Evolutionary conservation across 1,140 invertebrate species (phyloP), one percentile per base, ranked within the genome.

Genomic region (Drosophila grimshawi): DNA sequence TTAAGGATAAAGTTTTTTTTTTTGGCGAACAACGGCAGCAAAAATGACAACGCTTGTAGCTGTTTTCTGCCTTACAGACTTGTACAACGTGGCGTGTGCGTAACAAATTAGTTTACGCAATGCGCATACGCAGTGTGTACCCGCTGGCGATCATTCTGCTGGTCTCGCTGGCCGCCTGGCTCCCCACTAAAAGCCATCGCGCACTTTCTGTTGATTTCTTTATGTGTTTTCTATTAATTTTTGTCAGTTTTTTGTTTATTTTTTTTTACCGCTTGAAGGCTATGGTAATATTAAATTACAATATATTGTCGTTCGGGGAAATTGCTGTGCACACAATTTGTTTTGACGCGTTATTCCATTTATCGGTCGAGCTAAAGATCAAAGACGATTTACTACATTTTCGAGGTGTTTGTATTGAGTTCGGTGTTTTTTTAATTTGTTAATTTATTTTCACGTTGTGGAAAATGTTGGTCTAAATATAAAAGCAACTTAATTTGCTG

Each of bases 221-320:
- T 80, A 88, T 86, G 82, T 71, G 65, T 89, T 88, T 86, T 74
- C 82, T 89, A 80, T 86, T 86, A 89, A 83, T 88, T 86, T 88
- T 77, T 77, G 82, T 83, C 83, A 80, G 83, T 83, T 67, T 19
- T 19, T 19, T 19, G 19, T 19, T 19, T 19, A 19, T 19, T 19
- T 19, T 19, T 66, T 43, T 11, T 41, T 39, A 5, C 39, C 33
- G 19, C 52, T 33, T 41, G 48, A 59, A 37, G 64, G 51, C 67
- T 61, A 32, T 53, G 59, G 41, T 52, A 68, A 76, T 88, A 88
- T 88, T 88, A 53, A 68, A 83, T 88, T 88, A 80, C 83, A 79
- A 78, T 72, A 78, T 86, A 76, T 81, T 81, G 63, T 64, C 53
- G 68, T 53, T 55, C 63, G 74, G 73, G 19, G 55, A 30, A 73